Evolutionary conservation across 35 echinoderm and acorn worm genomes (phyloP).

Genomic region (Ophioderma brevispina): DNA sequence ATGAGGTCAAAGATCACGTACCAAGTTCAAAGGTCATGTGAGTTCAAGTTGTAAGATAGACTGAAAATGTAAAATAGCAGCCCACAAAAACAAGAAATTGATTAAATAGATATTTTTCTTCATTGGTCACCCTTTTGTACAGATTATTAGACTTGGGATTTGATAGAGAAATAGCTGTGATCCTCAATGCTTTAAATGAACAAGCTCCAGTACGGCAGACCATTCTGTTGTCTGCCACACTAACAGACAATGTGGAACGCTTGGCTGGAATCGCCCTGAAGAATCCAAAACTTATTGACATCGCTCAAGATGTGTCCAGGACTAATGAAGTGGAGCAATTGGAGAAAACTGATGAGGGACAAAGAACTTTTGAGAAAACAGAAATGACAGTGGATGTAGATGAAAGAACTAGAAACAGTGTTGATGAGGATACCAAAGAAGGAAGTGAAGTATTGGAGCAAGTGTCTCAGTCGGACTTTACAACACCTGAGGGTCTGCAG

Average conservation of each 20-base stretch:
- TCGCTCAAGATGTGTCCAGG: slow-evolving; percentile 17
- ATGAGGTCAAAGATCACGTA: too few species aligned
- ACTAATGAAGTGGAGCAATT: neutral
- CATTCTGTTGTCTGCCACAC: slow-evolving; percentile 85
- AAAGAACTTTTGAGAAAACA: neutral
- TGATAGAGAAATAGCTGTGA: slow-evolving; percentile 81
- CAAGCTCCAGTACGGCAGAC: slow-evolving; percentile 67
- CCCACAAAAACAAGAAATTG: neutral
- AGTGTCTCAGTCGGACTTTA: slow-evolving; percentile 23
- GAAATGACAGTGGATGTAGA: neutral
- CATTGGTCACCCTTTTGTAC: slow-evolving; percentile 23
- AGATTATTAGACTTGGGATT: slow-evolving; percentile 95
- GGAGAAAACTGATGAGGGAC: neutral
- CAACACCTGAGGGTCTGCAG: slow-evolving; percentile 71
- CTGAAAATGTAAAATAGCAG: too few species aligned
- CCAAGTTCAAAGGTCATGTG: too few species aligned
- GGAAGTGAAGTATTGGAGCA: neutral
- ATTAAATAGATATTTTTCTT: neutral
- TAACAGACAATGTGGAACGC: slow-evolving; percentile 88
- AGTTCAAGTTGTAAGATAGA: too few species aligned
- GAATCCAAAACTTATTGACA: slow-evolving; percentile 76
- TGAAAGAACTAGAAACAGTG: neutral
- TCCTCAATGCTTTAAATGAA: slow-evolving; percentile 89
- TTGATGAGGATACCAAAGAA: neutral
- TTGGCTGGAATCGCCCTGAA: slow-evolving; percentile 81